Evolutionary conservation across 1,140 invertebrate species (phyloP).

Genomic region (Philaenus spumarius): DNA sequence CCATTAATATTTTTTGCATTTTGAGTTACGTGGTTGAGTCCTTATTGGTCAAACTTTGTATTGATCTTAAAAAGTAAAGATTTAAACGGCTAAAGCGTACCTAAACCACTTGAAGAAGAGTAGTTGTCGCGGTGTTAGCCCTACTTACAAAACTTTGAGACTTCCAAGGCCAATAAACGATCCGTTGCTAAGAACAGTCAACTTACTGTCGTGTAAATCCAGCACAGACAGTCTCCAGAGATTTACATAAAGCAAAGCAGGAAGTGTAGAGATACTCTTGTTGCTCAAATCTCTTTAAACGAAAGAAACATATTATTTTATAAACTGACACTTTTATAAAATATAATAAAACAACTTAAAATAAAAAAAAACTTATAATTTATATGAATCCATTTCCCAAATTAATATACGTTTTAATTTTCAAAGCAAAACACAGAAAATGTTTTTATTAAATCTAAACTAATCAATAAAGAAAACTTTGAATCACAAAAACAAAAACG

Average conservation of each 20-base stretch:
- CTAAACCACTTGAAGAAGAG: background rate
- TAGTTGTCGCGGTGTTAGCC: background rate
- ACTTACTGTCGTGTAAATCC: conserved; percentile 37
- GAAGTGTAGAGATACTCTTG: conserved; percentile 34
- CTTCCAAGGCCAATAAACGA: conserved; percentile 36
- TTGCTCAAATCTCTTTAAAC: conserved; percentile 33
- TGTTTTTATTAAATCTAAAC: no score
- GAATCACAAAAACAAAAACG: no score
- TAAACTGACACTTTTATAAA: background rate
- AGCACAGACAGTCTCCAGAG: conserved; percentile 37
- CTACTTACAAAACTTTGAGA: conserved; percentile 37
- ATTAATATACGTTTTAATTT: background rate
- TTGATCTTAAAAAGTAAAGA: no score
- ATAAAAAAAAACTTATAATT: background rate
- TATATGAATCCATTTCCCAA: conserved; percentile 2
- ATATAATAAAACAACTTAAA: background rate
- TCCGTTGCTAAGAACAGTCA: conserved; percentile 31
- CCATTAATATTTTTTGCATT: no score
- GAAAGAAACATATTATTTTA: background rate
- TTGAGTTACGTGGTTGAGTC: no score
- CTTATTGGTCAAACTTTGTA: no score
- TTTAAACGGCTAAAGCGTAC: no score
- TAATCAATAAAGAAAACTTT: no score
- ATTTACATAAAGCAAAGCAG: conserved; percentile 33
- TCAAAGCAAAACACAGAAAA: background rate